Evolutionary conservation across 1,140 invertebrate genomes (phyloP).

Genomic region (Orchestia grillus): DNA sequence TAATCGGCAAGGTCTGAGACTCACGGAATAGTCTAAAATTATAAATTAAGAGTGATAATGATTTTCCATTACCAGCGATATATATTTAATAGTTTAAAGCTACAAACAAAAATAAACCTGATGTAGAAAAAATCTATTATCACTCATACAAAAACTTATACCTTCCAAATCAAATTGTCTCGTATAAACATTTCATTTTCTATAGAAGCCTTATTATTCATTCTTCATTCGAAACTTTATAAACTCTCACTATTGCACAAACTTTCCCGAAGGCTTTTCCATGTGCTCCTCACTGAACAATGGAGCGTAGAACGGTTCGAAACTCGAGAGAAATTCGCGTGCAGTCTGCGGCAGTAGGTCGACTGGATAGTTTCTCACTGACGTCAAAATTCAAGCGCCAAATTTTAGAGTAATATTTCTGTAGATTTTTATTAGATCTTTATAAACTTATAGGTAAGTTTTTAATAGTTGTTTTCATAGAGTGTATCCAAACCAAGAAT

Average conservation of each 20-base stretch:
- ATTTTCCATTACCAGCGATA: no score
- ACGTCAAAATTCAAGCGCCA: background rate
- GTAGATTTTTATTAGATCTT: background rate
- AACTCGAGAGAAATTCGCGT: background rate
- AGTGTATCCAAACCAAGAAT: background rate
- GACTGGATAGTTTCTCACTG: background rate
- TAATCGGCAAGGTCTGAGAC: no score
- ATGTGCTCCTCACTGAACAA: conserved; percentile 27
- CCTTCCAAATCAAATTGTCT: no score
- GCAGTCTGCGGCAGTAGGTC: background rate
- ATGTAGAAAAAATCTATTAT: no score
- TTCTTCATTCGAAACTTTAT: background rate
- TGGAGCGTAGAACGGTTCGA: background rate
- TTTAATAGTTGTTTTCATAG: background rate
- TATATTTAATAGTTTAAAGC: no score
- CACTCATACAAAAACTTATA: no score
- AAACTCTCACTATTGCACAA: background rate
- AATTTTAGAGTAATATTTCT: background rate
- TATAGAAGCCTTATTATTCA: no score
- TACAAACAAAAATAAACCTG: no score
- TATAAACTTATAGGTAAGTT: background rate
- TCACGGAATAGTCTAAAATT: no score
- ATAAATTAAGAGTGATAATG: no score
- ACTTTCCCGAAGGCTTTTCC: background rate
- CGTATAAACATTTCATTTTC: no score